Conservation (phyloP, 2,113 vertebrate genomes). For the Heterotilapia buettikoferi region DNA sequence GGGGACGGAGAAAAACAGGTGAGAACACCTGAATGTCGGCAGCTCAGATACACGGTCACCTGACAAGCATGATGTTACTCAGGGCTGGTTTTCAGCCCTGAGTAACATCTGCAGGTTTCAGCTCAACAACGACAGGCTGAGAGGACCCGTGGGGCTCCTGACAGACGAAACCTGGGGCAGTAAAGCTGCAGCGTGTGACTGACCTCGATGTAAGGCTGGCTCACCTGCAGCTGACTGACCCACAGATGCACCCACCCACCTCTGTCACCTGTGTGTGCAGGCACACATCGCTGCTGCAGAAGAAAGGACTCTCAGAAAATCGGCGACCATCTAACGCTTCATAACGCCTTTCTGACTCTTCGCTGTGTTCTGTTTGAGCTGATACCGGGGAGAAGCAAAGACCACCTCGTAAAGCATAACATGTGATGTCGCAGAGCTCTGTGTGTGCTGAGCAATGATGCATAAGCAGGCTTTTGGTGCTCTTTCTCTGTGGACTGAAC, state of each 20-base stretch:
- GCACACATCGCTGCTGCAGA: not conserved
- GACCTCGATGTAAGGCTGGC: not conserved
- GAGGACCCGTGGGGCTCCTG: not conserved
- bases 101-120: not conserved
- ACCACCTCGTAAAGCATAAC: not conserved
- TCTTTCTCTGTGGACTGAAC: not conserved
- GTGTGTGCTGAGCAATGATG: rapidly evolving
- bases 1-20: not conserved
- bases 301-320: not conserved
- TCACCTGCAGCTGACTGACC: not conserved
- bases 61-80: not conserved
- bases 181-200: not conserved
- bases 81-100: not conserved
- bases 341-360: not conserved
- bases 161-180: rapidly evolving
- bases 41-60: not conserved
- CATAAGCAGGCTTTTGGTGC: not conserved
- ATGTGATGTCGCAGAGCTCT: not conserved
- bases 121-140: not conserved
- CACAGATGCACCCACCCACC: not conserved
- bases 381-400: not conserved
- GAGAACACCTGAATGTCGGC: not conserved
- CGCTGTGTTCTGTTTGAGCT: not conserved
- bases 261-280: not conserved
- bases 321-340: not conserved